Evolutionary conservation across 2,797 vertebrate species (phyloP).

Genomic region (Sebastiscus albofasciatus): DNA sequence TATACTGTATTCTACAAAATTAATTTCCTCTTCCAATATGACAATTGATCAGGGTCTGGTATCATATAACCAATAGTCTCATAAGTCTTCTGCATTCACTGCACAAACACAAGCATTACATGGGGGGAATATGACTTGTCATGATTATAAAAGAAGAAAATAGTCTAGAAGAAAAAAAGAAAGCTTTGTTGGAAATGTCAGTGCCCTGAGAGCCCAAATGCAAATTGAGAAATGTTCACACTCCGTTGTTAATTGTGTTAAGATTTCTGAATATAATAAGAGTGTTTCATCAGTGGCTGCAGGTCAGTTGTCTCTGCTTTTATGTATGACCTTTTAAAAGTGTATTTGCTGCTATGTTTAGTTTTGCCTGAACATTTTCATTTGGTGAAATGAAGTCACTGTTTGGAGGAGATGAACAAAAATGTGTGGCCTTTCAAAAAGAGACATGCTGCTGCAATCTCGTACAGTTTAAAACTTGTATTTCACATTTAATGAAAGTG

Average conservation of each 20-base stretch:
- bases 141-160: not conserved
- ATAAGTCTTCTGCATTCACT: not conserved
- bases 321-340: not conserved
- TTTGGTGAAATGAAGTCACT: not conserved
- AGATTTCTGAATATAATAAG: not conserved
- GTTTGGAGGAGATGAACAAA: not conserved
- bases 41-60: slow-evolving; percentile 7
- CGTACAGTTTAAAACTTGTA: not conserved
- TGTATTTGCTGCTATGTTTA: not conserved
- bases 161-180: not conserved
- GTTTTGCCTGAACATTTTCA: not conserved
- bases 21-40: slow-evolving; percentile 4
- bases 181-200: slow-evolving; percentile 1
- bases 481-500: not conserved
- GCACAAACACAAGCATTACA: not conserved
- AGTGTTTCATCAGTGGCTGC: not conserved
- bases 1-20: not conserved
- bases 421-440: not conserved
- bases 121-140: not conserved
- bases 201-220: not conserved
- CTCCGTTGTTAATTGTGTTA: not conserved
- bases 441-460: not conserved
- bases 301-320: not conserved
- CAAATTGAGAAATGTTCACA: not conserved
- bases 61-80: not conserved